A percentile compares a stretch with the other conserved stretches of the same genome.
phyloP scores from a whole-genome alignment of 2,888 invertebrate genomes.

The Morpho achilles region DNA sequence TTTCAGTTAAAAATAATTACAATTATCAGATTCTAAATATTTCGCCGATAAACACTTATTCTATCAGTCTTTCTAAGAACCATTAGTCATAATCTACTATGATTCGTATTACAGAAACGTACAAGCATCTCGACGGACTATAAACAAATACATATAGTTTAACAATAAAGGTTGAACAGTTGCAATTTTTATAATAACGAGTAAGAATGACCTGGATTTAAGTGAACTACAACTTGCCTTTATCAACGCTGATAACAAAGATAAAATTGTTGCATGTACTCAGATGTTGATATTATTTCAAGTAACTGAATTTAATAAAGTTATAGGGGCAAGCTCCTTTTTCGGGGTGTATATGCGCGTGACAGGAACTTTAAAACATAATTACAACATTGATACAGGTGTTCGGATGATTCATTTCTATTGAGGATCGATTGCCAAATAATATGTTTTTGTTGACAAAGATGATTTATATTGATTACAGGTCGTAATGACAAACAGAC shows the following conservation, averaged over 20 bases:
- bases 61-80: constrained; percentile 1
- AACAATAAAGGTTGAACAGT: no score
- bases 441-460: not conserved
- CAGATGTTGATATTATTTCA: constrained; percentile 38
- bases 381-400: constrained; percentile 21
- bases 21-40: not conserved
- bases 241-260: constrained; percentile 71
- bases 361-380: constrained; percentile 14
- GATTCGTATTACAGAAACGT: constrained; percentile 10
- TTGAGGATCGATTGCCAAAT: constrained; percentile 4
- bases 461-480: constrained; percentile 37
- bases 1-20: not conserved
- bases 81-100: constrained; percentile 1
- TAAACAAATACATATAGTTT: constrained; percentile 2
- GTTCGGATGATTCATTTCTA: constrained; percentile 13
- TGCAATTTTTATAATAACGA: constrained; percentile 39
- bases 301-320: constrained; percentile 20
- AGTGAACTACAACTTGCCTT: constrained; percentile 52
- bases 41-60: not conserved
- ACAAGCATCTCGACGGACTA: not conserved
- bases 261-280: constrained; percentile 61
- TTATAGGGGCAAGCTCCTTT: constrained; percentile 13
- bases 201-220: constrained; percentile 63
- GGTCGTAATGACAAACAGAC: constrained; percentile 61
- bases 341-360: constrained; percentile 8